Evolutionary conservation across 2,888 invertebrate species (phyloP), one percentile per base, ranked within the genome.

Genomic region (Patella depressa): DNA sequence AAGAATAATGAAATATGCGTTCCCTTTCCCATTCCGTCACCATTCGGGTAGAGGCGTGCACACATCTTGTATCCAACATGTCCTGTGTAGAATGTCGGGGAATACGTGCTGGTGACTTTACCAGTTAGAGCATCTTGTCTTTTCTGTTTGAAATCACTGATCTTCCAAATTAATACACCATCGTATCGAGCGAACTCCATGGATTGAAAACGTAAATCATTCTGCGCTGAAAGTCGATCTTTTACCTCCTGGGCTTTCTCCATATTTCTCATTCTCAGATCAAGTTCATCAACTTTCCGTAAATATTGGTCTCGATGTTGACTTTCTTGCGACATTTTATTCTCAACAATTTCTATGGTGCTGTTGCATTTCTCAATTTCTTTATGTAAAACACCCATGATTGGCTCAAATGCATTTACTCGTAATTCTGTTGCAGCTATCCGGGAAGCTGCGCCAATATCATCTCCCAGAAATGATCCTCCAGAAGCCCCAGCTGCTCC

Each of bases 1-100:
- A 91, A 88, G 83, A 91, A 91, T n/a, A 91, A 81, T 7, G 90
- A 90, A 29, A 91, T 77, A 80, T 91, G 89, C 0, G 88, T 85
- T n/a, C 86, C 86, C 72, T 89, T 89, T 17, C 90, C 90, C 80
- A 88, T 84, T 0, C 91, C 91, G 71, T 91, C 90, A 12, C 91
- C 91, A 82, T 90, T 89, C 7, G 89, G 87, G 76, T 90, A 91
- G 4, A 91, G 76, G 9, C 90, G 81, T 0, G 84, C 82, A 78
- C 89, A 90, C 88, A 91, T 86, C 81, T 90, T 90, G 81, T 91
- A 91, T 55, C 90, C 91, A 24, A 80, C 82, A 7, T 84, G 83
- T 14, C 85, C 85, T 2, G 91, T 89, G 82, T 86, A 91, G 84
- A 91, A 91, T 3, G 88, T 81, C 0, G 88, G 87, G 2, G 90